Conservation (phyloP, 2,888 invertebrate species). For the Drosophila algonquin region DNA sequence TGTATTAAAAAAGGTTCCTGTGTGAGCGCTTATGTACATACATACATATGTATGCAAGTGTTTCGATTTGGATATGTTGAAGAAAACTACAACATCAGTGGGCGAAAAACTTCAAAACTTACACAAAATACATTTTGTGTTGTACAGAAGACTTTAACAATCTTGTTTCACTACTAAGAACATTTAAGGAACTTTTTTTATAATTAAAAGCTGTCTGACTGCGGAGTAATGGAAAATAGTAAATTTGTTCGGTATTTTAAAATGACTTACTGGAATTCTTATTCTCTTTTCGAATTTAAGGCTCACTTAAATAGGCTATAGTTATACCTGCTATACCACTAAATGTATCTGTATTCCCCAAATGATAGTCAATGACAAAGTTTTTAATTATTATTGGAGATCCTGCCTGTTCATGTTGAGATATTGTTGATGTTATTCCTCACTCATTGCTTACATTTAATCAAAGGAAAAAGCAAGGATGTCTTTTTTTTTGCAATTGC, state of each 20-base stretch:
- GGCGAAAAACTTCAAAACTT: too few relatives aligned
- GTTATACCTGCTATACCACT: too few relatives aligned
- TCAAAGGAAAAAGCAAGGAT: neutral
- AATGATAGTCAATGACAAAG: neutral
- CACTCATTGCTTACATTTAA: neutral
- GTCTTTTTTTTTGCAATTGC: neutral
- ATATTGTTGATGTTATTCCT: neutral
- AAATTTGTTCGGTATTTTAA: neutral
- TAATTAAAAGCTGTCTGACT: conserved; percentile 41
- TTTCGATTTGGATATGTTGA: too few relatives aligned
- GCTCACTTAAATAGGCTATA: neutral
- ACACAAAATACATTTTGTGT: neutral
- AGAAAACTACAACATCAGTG: too few relatives aligned
- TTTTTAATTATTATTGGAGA: neutral
- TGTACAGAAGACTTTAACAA: conserved; percentile 65
- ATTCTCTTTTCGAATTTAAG: neutral
- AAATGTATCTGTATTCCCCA: neutral
- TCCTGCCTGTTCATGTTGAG: neutral
- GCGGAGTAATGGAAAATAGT: neutral
- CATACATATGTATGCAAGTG: too few relatives aligned
- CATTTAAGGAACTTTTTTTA: conserved; percentile 6
- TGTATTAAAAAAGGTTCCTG: conserved; percentile 12
- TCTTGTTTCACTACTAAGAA: too few relatives aligned
- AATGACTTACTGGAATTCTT: too few relatives aligned
- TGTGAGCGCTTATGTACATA: too few relatives aligned